A percentile compares a stretch with the other conserved stretches of the same genome.
Conservation (phyloP, 1,140 invertebrate species). For the Oedothorax gibbosus region DNA sequence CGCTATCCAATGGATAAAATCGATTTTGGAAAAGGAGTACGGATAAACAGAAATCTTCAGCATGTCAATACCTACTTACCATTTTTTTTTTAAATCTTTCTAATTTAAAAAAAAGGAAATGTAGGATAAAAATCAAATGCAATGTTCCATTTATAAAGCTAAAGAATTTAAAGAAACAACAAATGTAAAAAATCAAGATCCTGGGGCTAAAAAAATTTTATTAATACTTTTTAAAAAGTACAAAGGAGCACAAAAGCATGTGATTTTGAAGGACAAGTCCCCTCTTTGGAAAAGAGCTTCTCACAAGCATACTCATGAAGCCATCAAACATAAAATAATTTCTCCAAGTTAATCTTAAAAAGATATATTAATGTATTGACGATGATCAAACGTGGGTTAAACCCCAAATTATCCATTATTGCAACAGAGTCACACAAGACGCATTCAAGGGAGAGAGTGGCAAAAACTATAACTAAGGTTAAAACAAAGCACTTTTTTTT, state of each 20-base stretch:
- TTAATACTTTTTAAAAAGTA: conserved; percentile 60
- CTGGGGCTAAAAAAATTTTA: conserved; percentile 54
- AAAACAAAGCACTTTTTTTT: conserved; percentile 50
- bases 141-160: too few relatives aligned
- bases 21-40: neutral
- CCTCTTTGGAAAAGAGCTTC: conserved; percentile 26
- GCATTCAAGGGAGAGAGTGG: conserved; percentile 9
- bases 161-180: neutral
- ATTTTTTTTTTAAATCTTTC: too few relatives aligned
- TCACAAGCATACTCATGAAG: conserved; percentile 38
- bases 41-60: neutral
- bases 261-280: conserved; percentile 35
- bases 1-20: too few relatives aligned
- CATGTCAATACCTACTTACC: neutral
- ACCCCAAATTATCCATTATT: conserved; percentile 12
- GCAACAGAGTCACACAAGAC: conserved; percentile 34
- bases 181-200: neutral
- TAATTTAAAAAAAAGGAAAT: too few relatives aligned
- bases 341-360: conserved; percentile 37
- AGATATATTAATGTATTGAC: too few relatives aligned
- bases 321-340: conserved; percentile 47
- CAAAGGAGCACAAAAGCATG: conserved; percentile 60
- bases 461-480: conserved; percentile 48
- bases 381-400: too few relatives aligned
- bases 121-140: too few relatives aligned